These are phyloP conservation scores for Sitta europaea DNA, from an alignment of 2,113 vertebrate species.

Conservation along the genomic window DNA sequence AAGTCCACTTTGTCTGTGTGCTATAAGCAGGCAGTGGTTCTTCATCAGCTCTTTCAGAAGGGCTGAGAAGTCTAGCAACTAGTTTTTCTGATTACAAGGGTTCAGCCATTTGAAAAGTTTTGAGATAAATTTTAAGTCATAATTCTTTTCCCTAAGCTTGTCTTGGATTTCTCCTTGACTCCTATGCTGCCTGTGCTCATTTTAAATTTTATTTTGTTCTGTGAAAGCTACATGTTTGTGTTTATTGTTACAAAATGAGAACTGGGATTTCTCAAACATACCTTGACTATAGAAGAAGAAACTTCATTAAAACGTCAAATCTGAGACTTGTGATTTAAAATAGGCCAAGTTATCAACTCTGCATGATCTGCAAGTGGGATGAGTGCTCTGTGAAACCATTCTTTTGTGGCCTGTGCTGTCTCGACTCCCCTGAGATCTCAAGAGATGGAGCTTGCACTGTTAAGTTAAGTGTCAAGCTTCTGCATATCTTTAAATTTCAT, in stretches of 20 bases:
- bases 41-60: neutral
- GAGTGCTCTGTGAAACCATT: rapidly evolving
- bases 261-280: neutral
- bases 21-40: neutral
- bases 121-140: neutral
- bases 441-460: neutral
- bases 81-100: neutral
- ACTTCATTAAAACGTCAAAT: neutral
- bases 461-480: neutral
- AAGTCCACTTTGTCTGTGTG: rapidly evolving
- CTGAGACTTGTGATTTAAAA: neutral
- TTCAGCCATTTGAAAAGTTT: neutral
- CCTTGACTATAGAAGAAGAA: neutral
- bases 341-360: neutral
- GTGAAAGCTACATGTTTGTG: neutral
- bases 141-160: neutral
- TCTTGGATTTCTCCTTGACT: neutral
- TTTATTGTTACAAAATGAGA: neutral
- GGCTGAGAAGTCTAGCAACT: neutral
- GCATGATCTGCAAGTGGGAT: rapidly evolving
- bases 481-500: neutral
- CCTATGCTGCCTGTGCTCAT: neutral
- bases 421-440: rapidly evolving
- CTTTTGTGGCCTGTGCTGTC: neutral
- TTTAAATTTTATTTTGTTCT: neutral